Conservation (phyloP, 2,113 vertebrate species). For the Anoura caudifer region DNA sequence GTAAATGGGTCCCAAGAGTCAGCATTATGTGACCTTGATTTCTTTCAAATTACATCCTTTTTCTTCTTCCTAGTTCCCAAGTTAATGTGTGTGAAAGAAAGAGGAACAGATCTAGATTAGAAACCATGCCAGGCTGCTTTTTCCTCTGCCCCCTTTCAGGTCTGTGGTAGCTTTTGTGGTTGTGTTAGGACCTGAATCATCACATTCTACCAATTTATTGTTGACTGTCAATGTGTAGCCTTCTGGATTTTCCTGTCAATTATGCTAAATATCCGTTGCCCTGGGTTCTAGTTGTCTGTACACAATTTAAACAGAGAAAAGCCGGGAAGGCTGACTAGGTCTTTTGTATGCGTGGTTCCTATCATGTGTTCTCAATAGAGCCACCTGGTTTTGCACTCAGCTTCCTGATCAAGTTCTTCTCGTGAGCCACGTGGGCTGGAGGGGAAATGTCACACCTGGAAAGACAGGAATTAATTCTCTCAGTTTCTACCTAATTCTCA, state of each 20-base stretch:
- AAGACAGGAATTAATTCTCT: neutral
- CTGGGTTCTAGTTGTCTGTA: neutral
- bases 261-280: neutral
- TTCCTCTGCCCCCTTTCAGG: neutral
- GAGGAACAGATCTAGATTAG: neutral
- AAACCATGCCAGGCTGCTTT: neutral
- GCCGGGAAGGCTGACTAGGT: neutral
- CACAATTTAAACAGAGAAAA: neutral
- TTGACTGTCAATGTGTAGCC: neutral
- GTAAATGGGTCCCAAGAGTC: neutral
- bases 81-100: neutral
- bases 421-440: neutral
- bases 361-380: neutral
- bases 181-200: neutral
- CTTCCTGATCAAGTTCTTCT: neutral
- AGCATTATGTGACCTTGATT: neutral
- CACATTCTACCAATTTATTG: neutral
- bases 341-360: neutral
- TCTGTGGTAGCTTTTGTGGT: neutral
- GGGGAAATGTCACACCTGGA: neutral
- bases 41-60: neutral
- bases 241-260: slow-evolving; percentile 26
- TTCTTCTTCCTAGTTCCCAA: neutral
- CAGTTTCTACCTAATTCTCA: neutral
- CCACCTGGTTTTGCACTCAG: neutral